phyloP scores from a whole-genome alignment of 2,888 invertebrate species.

The Lithophane ornitopus region DNA sequence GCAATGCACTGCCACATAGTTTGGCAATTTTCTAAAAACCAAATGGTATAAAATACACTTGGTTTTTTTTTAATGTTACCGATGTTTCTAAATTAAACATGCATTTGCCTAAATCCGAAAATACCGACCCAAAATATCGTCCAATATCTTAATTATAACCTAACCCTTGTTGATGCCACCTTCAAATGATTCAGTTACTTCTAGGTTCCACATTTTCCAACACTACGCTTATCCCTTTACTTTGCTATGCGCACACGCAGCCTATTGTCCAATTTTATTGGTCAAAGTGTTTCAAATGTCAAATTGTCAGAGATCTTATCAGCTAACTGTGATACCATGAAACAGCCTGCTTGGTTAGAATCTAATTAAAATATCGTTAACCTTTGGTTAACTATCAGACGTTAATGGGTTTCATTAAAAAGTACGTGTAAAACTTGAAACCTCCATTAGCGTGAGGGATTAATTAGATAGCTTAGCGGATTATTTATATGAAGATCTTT shows the following conservation, averaged over 20 bases:
- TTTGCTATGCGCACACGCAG: slow-evolving; percentile 34
- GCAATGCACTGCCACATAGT: too few relatives aligned
- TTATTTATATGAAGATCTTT: slow-evolving; percentile 45
- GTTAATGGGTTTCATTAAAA: slow-evolving; percentile 52
- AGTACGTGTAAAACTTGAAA: slow-evolving; percentile 35
- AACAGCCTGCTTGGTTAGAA: slow-evolving; percentile 47
- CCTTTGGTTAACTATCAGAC: slow-evolving; percentile 55
- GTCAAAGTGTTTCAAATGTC: slow-evolving; percentile 25
- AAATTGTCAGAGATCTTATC: slow-evolving; percentile 48
- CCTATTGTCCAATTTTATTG: slow-evolving; percentile 38
- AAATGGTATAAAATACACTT: too few relatives aligned
- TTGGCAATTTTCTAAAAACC: too few relatives aligned
- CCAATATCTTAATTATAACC: too few relatives aligned
- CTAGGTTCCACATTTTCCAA: background rate
- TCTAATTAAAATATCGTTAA: slow-evolving; percentile 65
- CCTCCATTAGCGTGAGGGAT: slow-evolving; percentile 46
- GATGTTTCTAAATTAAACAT: too few relatives aligned
- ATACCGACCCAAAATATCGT: too few relatives aligned
- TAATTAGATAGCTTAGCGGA: slow-evolving; percentile 53
- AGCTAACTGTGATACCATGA: slow-evolving; percentile 42
- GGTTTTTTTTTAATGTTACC: too few relatives aligned
- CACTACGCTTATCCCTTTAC: slow-evolving; percentile 5
- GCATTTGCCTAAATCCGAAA: too few relatives aligned
- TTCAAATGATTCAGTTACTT: slow-evolving; percentile 10
- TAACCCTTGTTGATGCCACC: slow-evolving; percentile 4